phyloP scores from a whole-genome alignment of 2,113 vertebrate genomes.

The Oxyura jamaicensis region DNA sequence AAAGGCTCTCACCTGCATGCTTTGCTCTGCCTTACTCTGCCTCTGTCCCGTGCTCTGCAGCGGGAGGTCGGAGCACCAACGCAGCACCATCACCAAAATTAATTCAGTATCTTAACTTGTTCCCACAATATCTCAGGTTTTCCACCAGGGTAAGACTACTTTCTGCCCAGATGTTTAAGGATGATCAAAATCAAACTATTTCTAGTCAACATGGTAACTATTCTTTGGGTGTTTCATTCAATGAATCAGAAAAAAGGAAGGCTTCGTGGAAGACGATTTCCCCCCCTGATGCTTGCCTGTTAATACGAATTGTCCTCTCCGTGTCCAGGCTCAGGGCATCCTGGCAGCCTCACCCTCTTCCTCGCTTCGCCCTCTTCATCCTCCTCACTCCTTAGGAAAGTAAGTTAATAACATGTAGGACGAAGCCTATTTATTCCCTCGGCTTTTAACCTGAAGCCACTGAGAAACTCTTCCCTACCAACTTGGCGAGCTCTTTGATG shows the following conservation, averaged over 20 bases:
- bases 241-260: not conserved
- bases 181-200: not conserved
- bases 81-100: not conserved
- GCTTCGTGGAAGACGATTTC: not conserved
- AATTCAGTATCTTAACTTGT: not conserved
- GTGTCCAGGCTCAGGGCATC: rapidly evolving
- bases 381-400: rapidly evolving
- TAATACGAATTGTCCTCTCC: not conserved
- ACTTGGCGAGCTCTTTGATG: not conserved
- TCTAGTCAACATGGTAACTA: not conserved
- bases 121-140: not conserved
- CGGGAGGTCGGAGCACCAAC: not conserved
- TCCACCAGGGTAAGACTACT: not conserved
- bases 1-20: not conserved
- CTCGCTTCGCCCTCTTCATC: rapidly evolving
- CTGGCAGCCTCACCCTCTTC: too few relatives aligned
- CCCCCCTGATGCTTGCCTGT: not conserved
- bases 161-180: not conserved
- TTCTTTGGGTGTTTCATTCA: not conserved
- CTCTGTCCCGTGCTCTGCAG: not conserved
- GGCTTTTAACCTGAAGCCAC: not conserved
- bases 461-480: not conserved
- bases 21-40: not conserved
- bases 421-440: not conserved
- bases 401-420: rapidly evolving